Conservation (phyloP, 2,113 vertebrate genomes). For the Amphiprion ocellaris region DNA sequence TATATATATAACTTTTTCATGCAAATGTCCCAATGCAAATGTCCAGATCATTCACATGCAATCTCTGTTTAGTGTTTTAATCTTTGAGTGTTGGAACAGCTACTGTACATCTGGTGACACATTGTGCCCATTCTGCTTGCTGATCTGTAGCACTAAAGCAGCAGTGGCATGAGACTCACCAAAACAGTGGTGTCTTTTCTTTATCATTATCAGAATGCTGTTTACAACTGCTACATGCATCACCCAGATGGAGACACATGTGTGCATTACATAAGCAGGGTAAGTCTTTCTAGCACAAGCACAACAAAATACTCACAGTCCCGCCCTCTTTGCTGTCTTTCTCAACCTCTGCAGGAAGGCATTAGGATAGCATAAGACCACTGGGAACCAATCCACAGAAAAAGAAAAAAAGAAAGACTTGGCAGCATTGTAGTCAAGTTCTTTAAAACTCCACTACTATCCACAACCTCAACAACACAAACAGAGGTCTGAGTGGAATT, state of each 20-base stretch:
- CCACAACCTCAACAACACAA: conserved; percentile 24
- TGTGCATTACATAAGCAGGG: conserved; percentile 9
- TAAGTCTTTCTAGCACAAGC: conserved; percentile 8
- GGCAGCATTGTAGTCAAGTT: neutral
- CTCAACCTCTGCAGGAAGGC: conserved; percentile 1
- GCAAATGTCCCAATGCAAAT: neutral
- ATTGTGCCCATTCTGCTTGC: neutral
- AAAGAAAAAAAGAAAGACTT: conserved; percentile 1
- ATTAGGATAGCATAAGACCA: conserved; percentile 16
- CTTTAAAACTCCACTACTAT: conserved; percentile 19
- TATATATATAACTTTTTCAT: neutral
- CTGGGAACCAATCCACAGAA: conserved; percentile 7
- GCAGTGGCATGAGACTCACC: conserved; percentile 2
- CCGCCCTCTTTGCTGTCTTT: neutral
- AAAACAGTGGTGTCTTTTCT: conserved; percentile 11
- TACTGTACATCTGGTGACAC: neutral
- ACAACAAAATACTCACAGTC: conserved; percentile 18
- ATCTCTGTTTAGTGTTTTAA: neutral
- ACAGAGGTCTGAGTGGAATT: conserved; percentile 40
- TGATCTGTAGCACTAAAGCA: neutral
- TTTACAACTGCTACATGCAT: conserved; percentile 15
- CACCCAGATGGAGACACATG: neutral
- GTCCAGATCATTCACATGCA: neutral
- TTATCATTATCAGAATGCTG: conserved; percentile 9
- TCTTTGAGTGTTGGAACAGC: neutral